phyloP scores from a whole-genome alignment of 2,888 invertebrate species.

The Ametastegia equiseti region DNA sequence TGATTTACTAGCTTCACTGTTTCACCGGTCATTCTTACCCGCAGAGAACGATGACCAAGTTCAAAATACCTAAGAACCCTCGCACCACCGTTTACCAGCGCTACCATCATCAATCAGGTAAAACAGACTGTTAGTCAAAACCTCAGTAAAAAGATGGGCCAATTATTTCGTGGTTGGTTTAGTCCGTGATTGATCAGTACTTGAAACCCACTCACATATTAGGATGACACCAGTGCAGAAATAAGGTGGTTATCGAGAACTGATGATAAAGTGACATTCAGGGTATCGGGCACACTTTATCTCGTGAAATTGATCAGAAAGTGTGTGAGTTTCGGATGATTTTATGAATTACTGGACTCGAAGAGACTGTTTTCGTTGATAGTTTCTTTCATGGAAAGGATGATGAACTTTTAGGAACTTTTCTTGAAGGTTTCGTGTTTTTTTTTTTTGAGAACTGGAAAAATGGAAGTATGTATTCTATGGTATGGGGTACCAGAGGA shows the following conservation, averaged over 20 bases:
- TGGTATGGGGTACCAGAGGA: not conserved
- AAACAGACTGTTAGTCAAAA: not conserved
- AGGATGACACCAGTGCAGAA: not conserved
- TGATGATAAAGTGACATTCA: not conserved
- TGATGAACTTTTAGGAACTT: too few species aligned
- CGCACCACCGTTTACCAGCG: not conserved
- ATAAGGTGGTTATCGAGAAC: too few species aligned
- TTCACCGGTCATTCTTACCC: constrained; percentile 11
- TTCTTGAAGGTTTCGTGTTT: too few species aligned
- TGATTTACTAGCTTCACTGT: constrained; percentile 32
- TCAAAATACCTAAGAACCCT: not conserved
- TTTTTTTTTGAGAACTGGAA: not conserved
- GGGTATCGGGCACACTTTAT: too few species aligned
- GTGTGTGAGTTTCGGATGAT: too few species aligned
- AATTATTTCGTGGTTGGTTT: not conserved
- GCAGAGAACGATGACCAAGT: constrained; percentile 25
- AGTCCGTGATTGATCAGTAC: not conserved
- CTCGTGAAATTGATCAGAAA: too few species aligned
- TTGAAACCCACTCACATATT: not conserved
- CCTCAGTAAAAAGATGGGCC: not conserved
- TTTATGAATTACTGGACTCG: too few species aligned
- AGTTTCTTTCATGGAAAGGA: too few species aligned
- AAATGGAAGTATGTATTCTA: constrained; percentile 1
- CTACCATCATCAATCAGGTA: constrained; percentile 17
- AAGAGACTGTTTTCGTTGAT: too few species aligned